These are phyloP conservation scores for Climacteris rufus DNA, from an alignment of 2,113 vertebrate species.

Conservation along the genomic window DNA sequence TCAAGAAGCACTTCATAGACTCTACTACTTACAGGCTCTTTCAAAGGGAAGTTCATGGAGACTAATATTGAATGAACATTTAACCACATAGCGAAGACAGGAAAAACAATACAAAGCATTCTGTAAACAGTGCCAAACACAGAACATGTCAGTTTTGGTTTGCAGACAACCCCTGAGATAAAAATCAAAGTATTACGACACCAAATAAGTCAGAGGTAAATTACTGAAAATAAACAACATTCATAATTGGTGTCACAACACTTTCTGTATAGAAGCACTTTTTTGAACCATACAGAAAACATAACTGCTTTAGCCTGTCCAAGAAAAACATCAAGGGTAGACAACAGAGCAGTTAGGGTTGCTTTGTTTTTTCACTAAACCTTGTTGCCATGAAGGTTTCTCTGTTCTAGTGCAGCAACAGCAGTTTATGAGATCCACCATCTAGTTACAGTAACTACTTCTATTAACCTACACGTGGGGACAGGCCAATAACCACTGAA, in stretches of 20 bases:
- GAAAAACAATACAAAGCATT: conserved; percentile 64
- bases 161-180: conserved; percentile 78
- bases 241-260: conserved; percentile 68
- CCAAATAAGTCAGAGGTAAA: conserved; percentile 75
- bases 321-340: conserved; percentile 27
- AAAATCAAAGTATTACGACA: conserved; percentile 75
- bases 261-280: conserved; percentile 70
- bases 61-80: conserved; percentile 60
- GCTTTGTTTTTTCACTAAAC: conserved; percentile 47
- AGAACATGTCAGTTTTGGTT: conserved; percentile 75
- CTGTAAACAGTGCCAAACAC: conserved; percentile 62
- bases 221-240: conserved; percentile 69
- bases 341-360: conserved; percentile 42
- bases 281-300: conserved; percentile 50
- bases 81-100: conserved; percentile 42
- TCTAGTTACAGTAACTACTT: not conserved
- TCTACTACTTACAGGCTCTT: conserved; percentile 72
- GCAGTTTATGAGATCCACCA: conserved; percentile 19
- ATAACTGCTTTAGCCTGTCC: conserved; percentile 47
- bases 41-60: conserved; percentile 75
- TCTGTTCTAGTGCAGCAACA: conserved; percentile 36
- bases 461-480: not conserved
- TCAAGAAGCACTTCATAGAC: conserved; percentile 77
- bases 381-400: conserved; percentile 3
- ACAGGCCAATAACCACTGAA: not conserved